phyloP scores from a whole-genome alignment of 2,888 invertebrate species.

The Brenthis hecate region DNA sequence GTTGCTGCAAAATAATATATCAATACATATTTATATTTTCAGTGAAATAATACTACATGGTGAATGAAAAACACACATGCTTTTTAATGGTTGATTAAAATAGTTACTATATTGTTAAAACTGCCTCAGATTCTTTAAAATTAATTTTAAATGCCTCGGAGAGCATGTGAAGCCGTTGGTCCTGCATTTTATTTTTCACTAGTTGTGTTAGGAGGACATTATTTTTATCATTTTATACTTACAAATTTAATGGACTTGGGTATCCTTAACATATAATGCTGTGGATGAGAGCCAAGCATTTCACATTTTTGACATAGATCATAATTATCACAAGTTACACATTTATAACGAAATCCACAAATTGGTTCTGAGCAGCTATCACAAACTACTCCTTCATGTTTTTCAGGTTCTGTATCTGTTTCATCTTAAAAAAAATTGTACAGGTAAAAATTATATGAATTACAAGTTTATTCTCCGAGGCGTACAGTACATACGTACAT shows the following conservation, averaged over 20 bases:
- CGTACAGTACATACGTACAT: too few species aligned
- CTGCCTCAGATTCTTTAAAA: too few species aligned
- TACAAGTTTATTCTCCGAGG: neutral
- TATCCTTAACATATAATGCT: constrained; percentile 90
- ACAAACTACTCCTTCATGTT: constrained; percentile 85
- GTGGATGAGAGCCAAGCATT: constrained; percentile 83
- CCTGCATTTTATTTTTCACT: too few species aligned
- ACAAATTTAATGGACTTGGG: constrained; percentile 72
- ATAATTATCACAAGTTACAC: constrained; percentile 89
- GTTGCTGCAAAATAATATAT: constrained; percentile 49
- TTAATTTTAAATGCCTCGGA: too few species aligned
- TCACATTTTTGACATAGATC: constrained; percentile 92
- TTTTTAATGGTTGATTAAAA: too few species aligned
- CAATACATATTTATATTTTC: neutral
- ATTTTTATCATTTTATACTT: constrained; percentile 15
- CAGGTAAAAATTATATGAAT: neutral
- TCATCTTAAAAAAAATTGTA: constrained; percentile 40
- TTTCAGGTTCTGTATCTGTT: constrained; percentile 43
- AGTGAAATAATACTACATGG: too few species aligned
- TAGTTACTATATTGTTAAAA: too few species aligned
- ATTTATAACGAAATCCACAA: constrained; percentile 92
- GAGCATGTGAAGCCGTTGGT: too few species aligned
- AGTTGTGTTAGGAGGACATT: neutral
- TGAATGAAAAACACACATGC: too few species aligned
- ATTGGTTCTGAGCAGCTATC: constrained; percentile 86